phyloP scores from a whole-genome alignment of 1,140 invertebrate genomes.

The Apis florea region DNA sequence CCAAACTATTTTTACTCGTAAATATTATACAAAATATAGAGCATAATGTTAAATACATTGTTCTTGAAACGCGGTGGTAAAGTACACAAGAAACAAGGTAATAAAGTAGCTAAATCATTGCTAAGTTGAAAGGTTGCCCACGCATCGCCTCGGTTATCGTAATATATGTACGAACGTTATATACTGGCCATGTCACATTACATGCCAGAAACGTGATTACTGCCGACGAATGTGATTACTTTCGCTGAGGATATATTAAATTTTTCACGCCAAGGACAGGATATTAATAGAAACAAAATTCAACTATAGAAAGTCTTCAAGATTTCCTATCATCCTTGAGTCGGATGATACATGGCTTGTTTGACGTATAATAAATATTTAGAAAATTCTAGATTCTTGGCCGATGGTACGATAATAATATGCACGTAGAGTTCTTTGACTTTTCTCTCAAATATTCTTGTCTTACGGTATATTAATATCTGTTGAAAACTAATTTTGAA shows the following conservation, averaged over 20 bases:
- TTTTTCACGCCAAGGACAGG: neutral
- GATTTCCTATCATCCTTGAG: too few relatives aligned
- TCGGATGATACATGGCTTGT: neutral
- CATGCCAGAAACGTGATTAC: neutral
- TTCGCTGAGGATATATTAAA: neutral
- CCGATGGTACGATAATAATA: too few relatives aligned
- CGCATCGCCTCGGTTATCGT: neutral
- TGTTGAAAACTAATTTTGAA: neutral
- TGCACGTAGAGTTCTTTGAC: neutral
- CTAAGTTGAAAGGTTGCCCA: neutral
- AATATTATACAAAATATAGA: neutral
- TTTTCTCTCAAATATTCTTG: accelerated
- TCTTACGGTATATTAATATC: neutral
- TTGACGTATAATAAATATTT: too few relatives aligned
- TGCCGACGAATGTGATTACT: neutral
- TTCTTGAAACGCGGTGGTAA: neutral
- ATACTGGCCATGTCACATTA: too few relatives aligned
- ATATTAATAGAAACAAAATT: neutral
- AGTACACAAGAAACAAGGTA: neutral
- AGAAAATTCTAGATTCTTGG: too few relatives aligned
- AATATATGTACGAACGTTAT: neutral
- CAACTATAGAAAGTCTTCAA: too few relatives aligned
- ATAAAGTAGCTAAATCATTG: neutral
- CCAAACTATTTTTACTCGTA: neutral
- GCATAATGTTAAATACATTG: neutral